Base-by-base conservation (phyloP, 2,888 invertebrate genomes). In the Caradrina clavipalpis region DNA sequence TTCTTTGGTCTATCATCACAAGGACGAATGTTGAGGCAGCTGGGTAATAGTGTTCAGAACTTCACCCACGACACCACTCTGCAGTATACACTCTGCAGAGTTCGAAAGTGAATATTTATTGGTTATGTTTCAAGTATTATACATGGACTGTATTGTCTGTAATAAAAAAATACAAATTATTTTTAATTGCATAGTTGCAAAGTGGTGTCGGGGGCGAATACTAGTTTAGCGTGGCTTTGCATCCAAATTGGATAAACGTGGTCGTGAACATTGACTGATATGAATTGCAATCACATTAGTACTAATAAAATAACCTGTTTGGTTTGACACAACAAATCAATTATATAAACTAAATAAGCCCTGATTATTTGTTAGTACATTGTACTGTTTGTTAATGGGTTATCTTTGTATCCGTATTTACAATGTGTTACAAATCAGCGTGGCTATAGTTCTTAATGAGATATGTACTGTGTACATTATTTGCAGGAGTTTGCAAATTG, bases 1-100 rank as follows among this genome's bases (percentile, higher is more conserved):
- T 69, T 74, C 67, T 81, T 82, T 80, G 73, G 47, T 82, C 79
- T 80, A 84, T 80, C 90, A 91, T 89, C 90, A 89, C 88, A 90
- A 88, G 72, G 65, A 69, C 67, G 65, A 59, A 68, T 76, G 73
- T 73, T 68, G 56, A 70, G 88, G 88, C 89, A 89, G 89, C 89
- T 88, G 86, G 80, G 73, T 77, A 63, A 59, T 56, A 54, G 64
- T 59, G 67, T 69, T 57, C 65, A 61, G 61, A 47, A 54, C 58
- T 57, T 49, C 31, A 15, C 13, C 55, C 69, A 39, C 62, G 65
- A 69, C 72, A 69, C 69, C 68, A 65, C 74, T 78, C 50, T 49
- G 73, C 66, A 69, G 35, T 35, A n/a, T 42, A 6, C 15, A 26
- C 56, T 63, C 71, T 50, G 69, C 55, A 51, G 26, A 63, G 63